Evolutionary conservation across 92 coral and sea anemone species (phyloP).

Genomic region (Desmophyllum pertusum): DNA sequence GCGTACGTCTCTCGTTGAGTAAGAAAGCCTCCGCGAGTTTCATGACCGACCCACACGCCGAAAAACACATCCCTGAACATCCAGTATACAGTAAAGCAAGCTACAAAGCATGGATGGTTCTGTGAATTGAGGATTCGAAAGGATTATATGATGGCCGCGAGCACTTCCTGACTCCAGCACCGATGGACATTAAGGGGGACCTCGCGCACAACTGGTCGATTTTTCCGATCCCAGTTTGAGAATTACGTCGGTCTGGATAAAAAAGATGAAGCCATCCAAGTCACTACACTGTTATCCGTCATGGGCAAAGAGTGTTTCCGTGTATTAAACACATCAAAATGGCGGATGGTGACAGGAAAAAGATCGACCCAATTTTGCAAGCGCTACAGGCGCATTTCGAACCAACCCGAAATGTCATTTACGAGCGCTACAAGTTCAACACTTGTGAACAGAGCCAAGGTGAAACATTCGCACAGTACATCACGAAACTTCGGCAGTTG

Average conservation of each 20-base stretch:
- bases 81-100: not conserved
- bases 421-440: too few species aligned
- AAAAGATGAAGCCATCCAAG: not conserved
- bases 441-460: too few species aligned
- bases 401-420: too few species aligned
- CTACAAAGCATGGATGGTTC: not conserved
- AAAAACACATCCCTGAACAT: not conserved
- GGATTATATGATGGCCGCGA: not conserved
- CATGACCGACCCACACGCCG: not conserved
- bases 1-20: not conserved
- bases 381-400: too few species aligned
- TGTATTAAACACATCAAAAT: too few species aligned
- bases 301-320: conserved; percentile 5
- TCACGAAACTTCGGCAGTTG: too few species aligned
- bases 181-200: too few species aligned
- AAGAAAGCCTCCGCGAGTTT: not conserved
- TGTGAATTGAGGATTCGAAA: not conserved
- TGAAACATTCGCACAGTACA: too few species aligned
- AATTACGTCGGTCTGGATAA: not conserved
- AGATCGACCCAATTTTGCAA: too few species aligned
- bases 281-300: not conserved
- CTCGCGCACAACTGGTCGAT: too few species aligned
- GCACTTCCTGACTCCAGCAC: too few species aligned
- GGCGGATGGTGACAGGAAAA: too few species aligned
- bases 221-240: not conserved